Conservation (phyloP, 2,113 vertebrate genomes). For the Seriola dumerili region DNA sequence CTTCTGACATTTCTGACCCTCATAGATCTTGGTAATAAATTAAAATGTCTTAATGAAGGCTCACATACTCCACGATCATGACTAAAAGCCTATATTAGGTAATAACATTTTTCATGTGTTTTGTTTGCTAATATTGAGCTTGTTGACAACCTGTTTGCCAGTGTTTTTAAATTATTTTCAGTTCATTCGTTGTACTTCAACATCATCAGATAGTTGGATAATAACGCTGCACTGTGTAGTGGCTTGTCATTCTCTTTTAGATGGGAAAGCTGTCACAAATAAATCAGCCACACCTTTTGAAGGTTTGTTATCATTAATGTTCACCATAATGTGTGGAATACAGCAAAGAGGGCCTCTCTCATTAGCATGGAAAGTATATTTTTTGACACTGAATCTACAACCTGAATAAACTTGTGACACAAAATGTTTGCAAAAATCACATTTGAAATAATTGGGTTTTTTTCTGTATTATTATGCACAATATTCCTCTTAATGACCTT, state of each 20-base stretch:
- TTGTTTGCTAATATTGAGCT: slow-evolving; percentile 15
- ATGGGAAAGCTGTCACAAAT: not conserved
- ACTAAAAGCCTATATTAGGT: slow-evolving; percentile 61
- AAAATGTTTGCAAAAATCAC: slow-evolving; percentile 13
- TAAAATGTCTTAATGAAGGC: slow-evolving; percentile 12
- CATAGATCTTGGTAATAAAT: not conserved
- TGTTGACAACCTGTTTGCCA: not conserved
- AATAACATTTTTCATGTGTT: slow-evolving; percentile 3
- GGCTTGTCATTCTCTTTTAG: not conserved
- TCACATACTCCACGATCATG: not conserved
- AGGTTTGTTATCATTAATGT: not conserved
- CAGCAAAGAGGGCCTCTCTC: slow-evolving; percentile 4
- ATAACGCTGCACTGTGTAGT: slow-evolving; percentile 4
- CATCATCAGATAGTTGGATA: slow-evolving; percentile 5
- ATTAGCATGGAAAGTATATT: not conserved
- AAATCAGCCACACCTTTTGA: not conserved
- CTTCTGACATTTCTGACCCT: not conserved
- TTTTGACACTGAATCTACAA: slow-evolving; percentile 4
- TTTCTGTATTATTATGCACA: not conserved
- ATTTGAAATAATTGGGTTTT: not conserved
- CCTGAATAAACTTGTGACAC: slow-evolving; percentile 53
- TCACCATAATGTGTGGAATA: slow-evolving; percentile 2
- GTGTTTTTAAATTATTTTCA: slow-evolving; percentile 26
- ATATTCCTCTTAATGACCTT: not conserved
- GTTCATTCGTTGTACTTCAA: not conserved